phyloP scores from a whole-genome alignment of 2,113 vertebrate genomes.

The Dicaeum eximium region DNA sequence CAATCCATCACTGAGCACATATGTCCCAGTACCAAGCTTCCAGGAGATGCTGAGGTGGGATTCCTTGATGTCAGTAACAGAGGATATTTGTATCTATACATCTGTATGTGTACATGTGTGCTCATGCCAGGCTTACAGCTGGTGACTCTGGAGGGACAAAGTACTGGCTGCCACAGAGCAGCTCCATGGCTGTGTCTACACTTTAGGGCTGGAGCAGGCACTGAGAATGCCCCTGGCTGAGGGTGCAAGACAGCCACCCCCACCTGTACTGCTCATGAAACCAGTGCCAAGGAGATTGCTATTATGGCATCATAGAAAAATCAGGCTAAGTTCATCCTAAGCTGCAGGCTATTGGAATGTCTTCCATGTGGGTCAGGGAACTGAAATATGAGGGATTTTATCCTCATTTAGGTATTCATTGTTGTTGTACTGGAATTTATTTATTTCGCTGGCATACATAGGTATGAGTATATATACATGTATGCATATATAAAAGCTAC shows the following conservation, averaged over 20 bases:
- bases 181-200: neutral
- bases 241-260: neutral
- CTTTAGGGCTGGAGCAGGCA: neutral
- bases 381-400: neutral
- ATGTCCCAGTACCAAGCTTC: neutral
- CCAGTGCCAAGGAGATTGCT: neutral
- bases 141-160: neutral
- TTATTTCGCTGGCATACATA: neutral
- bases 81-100: rapidly evolving
- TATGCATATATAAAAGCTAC: neutral
- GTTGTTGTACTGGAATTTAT: neutral
- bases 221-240: neutral
- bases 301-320: neutral
- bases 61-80: neutral
- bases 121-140: neutral
- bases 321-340: neutral
- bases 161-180: neutral
- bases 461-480: neutral
- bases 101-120: rapidly evolving
- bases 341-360: neutral
- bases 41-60: neutral
- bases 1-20: neutral
- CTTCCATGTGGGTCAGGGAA: neutral
- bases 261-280: neutral
- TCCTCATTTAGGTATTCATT: neutral